phyloP scores from a whole-genome alignment of 2,113 vertebrate species.

The Sprattus sprattus region DNA sequence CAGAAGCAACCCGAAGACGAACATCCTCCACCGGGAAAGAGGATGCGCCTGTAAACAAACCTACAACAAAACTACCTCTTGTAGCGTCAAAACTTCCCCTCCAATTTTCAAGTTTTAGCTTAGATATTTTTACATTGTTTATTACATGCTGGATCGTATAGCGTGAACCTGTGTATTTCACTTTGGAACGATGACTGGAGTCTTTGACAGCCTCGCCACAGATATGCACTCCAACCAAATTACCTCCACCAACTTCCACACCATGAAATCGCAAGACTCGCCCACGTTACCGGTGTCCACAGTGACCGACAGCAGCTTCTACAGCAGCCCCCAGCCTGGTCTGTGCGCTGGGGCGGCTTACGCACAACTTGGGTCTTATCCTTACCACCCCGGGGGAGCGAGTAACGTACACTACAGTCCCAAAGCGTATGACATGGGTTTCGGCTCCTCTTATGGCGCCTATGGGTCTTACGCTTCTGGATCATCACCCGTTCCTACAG shows the following conservation, averaged over 20 bases:
- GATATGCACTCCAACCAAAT: conserved; percentile 85
- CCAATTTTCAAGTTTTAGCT: background rate
- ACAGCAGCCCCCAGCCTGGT: conserved; percentile 77
- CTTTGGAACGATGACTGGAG: conserved; percentile 75
- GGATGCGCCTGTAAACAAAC: conserved; percentile 39
- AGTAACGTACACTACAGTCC: conserved; percentile 70
- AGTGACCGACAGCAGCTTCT: conserved; percentile 84
- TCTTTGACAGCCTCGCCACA: conserved; percentile 80
- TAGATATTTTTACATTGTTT: background rate
- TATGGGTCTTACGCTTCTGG: conserved; percentile 47
- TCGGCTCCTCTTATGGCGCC: conserved; percentile 45
- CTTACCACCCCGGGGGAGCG: conserved; percentile 69
- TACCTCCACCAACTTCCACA: conserved; percentile 75
- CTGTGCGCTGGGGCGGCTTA: conserved; percentile 74
- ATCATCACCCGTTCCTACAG: conserved; percentile 52
- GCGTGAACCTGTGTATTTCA: background rate
- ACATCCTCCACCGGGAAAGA: conserved; percentile 30
- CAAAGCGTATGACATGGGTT: conserved; percentile 53
- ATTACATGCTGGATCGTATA: background rate
- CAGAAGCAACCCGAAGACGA: conserved; percentile 59
- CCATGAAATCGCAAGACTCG: conserved; percentile 81
- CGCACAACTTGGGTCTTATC: conserved; percentile 76
- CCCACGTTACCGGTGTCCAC: conserved; percentile 82
- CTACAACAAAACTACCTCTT: conserved; percentile 36
- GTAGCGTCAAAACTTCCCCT: conserved; percentile 5